A percentile compares a stretch with the other conserved stretches of the same genome.
These are phyloP conservation scores for Chaenogobius annularis DNA, from an alignment of 2,113 vertebrate species.

Conservation along the genomic window DNA sequence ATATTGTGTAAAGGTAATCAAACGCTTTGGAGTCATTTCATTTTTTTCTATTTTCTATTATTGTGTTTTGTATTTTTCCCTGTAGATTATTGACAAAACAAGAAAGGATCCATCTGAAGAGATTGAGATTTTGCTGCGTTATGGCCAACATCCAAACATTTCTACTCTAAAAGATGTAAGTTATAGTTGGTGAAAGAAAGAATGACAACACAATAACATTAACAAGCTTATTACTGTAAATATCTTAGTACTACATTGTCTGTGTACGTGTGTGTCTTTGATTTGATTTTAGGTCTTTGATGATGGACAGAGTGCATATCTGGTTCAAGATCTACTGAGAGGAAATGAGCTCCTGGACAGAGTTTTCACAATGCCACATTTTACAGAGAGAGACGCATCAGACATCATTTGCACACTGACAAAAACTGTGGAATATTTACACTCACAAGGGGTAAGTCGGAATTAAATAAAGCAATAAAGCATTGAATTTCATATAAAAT, in stretches of 20 bases:
- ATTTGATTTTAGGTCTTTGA: slow-evolving; percentile 85
- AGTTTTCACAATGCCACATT: slow-evolving; percentile 83
- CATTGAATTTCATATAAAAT: not conserved
- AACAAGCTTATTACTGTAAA: not conserved
- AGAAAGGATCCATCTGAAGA: slow-evolving; percentile 93
- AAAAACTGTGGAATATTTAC: slow-evolving; percentile 93
- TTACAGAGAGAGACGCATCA: slow-evolving; percentile 90
- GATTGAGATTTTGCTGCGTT: slow-evolving; percentile 92
- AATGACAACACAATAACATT: not conserved
- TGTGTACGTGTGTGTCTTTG: slow-evolving; percentile 7
- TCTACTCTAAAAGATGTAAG: slow-evolving; percentile 93
- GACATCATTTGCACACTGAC: slow-evolving; percentile 87
- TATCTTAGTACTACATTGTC: not conserved
- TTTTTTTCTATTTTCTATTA: not conserved
- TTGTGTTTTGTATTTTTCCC: slow-evolving; percentile 26
- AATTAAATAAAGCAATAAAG: not conserved
- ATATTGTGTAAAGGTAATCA: slow-evolving; percentile 90
- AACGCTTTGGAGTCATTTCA: not conserved
- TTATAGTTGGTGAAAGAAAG: slow-evolving; percentile 23
- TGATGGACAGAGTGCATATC: slow-evolving; percentile 86
- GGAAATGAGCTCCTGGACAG: slow-evolving; percentile 92
- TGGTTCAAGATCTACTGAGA: slow-evolving; percentile 92
- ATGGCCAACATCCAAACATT: slow-evolving; percentile 94
- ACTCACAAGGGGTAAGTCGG: slow-evolving; percentile 88
- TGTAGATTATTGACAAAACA: slow-evolving; percentile 89